Evolutionary conservation across 2,888 invertebrate genomes (phyloP), one percentile per base, ranked within the genome.

Genomic region (Rhagonycha lutea): DNA sequence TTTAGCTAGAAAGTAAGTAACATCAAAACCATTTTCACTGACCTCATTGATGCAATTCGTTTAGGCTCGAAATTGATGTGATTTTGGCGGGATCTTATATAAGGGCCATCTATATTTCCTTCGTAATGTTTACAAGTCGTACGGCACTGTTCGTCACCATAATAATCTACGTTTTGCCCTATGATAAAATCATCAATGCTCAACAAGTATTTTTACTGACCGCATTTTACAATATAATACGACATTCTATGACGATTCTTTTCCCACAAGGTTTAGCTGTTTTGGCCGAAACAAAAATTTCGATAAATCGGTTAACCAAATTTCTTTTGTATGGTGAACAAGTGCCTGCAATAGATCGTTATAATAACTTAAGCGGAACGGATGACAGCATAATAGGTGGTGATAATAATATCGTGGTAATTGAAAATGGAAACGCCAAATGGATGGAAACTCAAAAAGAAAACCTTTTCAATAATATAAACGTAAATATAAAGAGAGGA

Each of bases 101-200:
- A 78, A 91, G 91, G 78, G 94, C 90, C 32, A 89, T 92, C 78
- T 93, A 91, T 89, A 90, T 91, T 86, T 93, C 90, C 83, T 89
- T 92, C 85, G 93, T 94, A 89, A 93, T 96, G 61, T 96, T 95
- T 84, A 94, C 95, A 0, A 94, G 95, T 83, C 92, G 96, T 79
- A 90, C 95, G 61, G 93, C 96, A 0, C 89, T 96, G 11, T 95
- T 94, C 84, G 91, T 94, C 69, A 95, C 95, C 0, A 90, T 96
- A 67, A 89, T 94, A 24, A 91, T 93, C 0, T 95, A 93, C 83
- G 92, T 94, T 9, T 88, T 95, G 0, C 87, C 92, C 76, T 94
- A 92, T 0, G 91, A 91, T 82, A 89, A 89, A 12, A 24, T 8
- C 63, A 86, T 93, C 47, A 90, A 90, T 0, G 89, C 93, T 0